Percentiles rank a stretch among this genome's conserved stretches.
Conservation (phyloP, 2,113 vertebrate genomes). For the Elgaria multicarinata region DNA sequence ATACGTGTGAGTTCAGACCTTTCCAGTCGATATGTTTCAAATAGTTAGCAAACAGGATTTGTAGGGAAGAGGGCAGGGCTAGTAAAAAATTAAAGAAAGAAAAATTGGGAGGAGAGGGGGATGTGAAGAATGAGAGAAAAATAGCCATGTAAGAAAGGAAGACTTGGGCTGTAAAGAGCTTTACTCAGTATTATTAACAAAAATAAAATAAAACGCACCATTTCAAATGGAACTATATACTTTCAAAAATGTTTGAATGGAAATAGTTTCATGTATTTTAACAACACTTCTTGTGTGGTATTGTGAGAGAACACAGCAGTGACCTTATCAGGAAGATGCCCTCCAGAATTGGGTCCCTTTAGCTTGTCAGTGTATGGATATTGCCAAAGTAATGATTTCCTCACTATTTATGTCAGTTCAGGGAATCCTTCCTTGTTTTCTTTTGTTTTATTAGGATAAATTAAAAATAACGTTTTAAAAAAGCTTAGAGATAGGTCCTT, state of each 20-base stretch:
- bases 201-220: neutral
- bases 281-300: conserved; percentile 22
- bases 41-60: neutral
- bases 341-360: conserved; percentile 42
- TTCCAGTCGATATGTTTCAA: neutral
- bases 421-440: neutral
- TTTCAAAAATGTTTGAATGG: neutral
- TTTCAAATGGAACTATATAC: neutral
- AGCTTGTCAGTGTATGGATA: conserved; percentile 8
- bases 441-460: conserved; percentile 15
- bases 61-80: neutral
- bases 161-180: neutral
- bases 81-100: neutral
- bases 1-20: neutral
- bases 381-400: neutral
- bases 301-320: conserved; percentile 36
- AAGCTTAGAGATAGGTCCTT: neutral
- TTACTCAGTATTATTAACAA: neutral
- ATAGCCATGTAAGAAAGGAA: too few relatives aligned
- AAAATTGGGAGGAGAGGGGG: neutral
- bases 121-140: neutral
- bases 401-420: neutral
- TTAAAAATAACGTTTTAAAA: neutral
- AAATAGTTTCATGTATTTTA: conserved; percentile 31
- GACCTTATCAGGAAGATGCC: conserved; percentile 33